These are phyloP conservation scores for Amphipoea oculea DNA, from an alignment of 2,888 invertebrate species.

Conservation along the genomic window DNA sequence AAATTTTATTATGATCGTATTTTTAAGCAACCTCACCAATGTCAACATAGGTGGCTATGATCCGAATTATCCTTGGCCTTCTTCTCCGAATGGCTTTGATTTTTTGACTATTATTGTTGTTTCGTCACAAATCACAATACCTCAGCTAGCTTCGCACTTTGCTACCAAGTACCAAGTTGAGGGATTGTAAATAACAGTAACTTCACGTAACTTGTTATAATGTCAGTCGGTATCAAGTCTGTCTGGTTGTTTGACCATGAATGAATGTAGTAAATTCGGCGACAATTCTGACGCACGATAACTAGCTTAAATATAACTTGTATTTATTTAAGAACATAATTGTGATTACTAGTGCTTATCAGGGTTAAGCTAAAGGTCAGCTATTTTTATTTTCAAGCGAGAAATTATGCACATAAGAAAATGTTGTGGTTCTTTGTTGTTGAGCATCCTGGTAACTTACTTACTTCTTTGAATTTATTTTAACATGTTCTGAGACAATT, in stretches of 20 bases:
- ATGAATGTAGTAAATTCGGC: slow-evolving; percentile 22
- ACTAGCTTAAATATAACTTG: neutral
- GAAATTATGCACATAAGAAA: too few species aligned
- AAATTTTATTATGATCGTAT: neutral
- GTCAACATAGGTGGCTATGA: neutral
- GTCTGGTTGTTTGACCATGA: slow-evolving; percentile 34
- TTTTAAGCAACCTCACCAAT: neutral
- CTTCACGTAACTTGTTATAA: slow-evolving; percentile 10
- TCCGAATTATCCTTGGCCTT: neutral
- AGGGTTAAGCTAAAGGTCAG: neutral
- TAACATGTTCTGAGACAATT: neutral
- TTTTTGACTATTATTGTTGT: neutral
- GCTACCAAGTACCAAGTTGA: neutral
- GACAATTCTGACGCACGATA: slow-evolving; percentile 11
- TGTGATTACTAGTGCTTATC: neutral
- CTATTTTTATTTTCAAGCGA: neutral
- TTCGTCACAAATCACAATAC: slow-evolving; percentile 7
- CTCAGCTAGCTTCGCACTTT: slow-evolving; percentile 10
- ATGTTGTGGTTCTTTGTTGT: too few species aligned
- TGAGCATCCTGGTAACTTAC: too few species aligned
- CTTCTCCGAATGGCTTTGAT: neutral
- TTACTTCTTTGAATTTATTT: neutral
- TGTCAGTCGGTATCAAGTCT: slow-evolving; percentile 48
- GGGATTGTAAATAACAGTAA: slow-evolving; percentile 1
- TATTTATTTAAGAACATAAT: neutral